Base-by-base conservation (phyloP, 2,113 vertebrate species). In the Sinocyclocheilus anshuiensis region DNA sequence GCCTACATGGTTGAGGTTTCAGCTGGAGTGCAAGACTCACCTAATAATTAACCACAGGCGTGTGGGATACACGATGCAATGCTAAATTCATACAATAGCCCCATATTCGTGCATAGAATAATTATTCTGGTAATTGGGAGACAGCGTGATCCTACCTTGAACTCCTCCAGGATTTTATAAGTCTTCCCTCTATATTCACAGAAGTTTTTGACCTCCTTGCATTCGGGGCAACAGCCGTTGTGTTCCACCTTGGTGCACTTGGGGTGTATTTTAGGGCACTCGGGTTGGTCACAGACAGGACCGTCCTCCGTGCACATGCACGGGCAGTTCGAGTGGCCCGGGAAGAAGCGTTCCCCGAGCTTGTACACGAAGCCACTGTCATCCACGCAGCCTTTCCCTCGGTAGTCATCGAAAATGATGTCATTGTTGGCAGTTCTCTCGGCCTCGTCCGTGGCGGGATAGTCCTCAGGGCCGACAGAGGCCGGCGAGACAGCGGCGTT, bases 191-290 rank as follows among this genome's bases (percentile, higher is more conserved):
- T 96, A 92, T 99, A 99, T 95, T 99, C 98, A 95, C 98, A 99
- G 95, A 98, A 99, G 96, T 98, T 99, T 94, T 96, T 99, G 90
- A 99, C 97, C 95, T 99, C 98, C 93, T 99, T 99, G 95, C 98
- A 99, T 90, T 99, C 97, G 4, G 97, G 97, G 91, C 98, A 99
- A 93, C 98, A 99, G 90, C 98, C 98, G 89, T 99, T 99, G 93
- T 99, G 97, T 92, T 99, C 97, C 94, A 99, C 97, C 94, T 99
- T 99, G 90, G 97, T 98, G 95, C 98, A 99, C 94, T 99, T 99
- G 61, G 98, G 98, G 94, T 99, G 98, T 90, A 99, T 97, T 95
- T 96, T 97, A 74, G 98, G 98, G 91, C 98, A 99, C 93, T 99
- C 97, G 12, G 98, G 98, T 88, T 99, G 98, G 91, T 99, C 98